These are phyloP conservation scores for Mythimna vitellina DNA, from an alignment of 2,888 invertebrate genomes.

Conservation along the genomic window DNA sequence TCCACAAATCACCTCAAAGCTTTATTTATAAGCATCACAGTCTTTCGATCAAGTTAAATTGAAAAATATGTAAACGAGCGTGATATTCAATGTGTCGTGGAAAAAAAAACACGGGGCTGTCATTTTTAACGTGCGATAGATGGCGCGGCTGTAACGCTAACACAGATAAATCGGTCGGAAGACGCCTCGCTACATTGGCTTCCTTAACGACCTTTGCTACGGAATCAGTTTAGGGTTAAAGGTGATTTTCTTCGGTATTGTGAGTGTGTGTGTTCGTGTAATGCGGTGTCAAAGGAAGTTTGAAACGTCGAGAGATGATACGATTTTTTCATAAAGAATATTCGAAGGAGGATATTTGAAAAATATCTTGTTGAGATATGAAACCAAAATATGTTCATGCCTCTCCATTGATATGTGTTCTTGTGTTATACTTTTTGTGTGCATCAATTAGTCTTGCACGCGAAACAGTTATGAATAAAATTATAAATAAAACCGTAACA, in stretches of 20 bases:
- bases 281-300: slow-evolving; percentile 69
- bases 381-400: slow-evolving; percentile 7
- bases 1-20: slow-evolving; percentile 74
- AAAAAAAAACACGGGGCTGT: slow-evolving; percentile 86
- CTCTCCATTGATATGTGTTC: slow-evolving; percentile 8
- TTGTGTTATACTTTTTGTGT: slow-evolving; percentile 5
- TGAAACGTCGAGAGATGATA: slow-evolving; percentile 64
- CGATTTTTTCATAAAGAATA: slow-evolving; percentile 60
- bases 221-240: slow-evolving; percentile 88
- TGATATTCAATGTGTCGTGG: slow-evolving; percentile 83
- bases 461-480: slow-evolving; percentile 24
- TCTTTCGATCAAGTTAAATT: slow-evolving; percentile 80
- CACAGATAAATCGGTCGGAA: slow-evolving; percentile 87
- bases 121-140: slow-evolving; percentile 86
- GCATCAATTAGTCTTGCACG: slow-evolving; percentile 6
- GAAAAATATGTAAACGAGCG: slow-evolving; percentile 87
- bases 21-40: slow-evolving; percentile 76
- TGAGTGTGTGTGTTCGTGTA: slow-evolving; percentile 67
- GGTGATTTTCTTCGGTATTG: slow-evolving; percentile 80
- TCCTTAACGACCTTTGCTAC: slow-evolving; percentile 86
- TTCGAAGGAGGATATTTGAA: slow-evolving; percentile 45
- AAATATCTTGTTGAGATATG: slow-evolving; percentile 38
- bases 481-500: slow-evolving; percentile 25
- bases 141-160: slow-evolving; percentile 77
- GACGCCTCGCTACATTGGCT: slow-evolving; percentile 86